Evolutionary conservation across 2,113 vertebrate species (phyloP).

Genomic region (Cichladusa arquata): DNA sequence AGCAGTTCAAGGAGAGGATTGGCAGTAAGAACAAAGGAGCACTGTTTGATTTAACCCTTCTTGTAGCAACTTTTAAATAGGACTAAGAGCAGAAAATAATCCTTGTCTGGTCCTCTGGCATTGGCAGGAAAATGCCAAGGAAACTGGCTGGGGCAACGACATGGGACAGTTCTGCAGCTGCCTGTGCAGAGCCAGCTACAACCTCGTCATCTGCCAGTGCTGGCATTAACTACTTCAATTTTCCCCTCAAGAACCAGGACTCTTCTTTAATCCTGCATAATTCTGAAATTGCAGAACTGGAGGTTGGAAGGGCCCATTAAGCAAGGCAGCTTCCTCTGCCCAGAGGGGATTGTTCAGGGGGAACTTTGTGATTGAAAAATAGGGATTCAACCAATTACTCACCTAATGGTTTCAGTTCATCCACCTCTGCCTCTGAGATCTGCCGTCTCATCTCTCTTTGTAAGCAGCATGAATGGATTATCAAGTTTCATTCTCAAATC

Average conservation of each 20-base stretch:
- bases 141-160: rapidly evolving
- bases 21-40: not conserved
- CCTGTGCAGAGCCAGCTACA: not conserved
- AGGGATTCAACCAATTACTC: not conserved
- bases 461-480: not conserved
- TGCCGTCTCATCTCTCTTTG: not conserved
- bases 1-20: not conserved
- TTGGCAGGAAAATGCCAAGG: not conserved
- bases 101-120: not conserved
- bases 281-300: not conserved
- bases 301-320: not conserved
- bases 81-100: not conserved
- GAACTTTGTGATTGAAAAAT: not conserved
- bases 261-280: not conserved
- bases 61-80: not conserved
- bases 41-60: not conserved
- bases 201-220: not conserved
- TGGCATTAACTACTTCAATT: not conserved
- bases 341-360: not conserved
- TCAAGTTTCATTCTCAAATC: not conserved
- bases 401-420: not conserved
- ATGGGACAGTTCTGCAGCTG: not conserved
- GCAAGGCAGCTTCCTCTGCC: not conserved
- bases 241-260: not conserved
- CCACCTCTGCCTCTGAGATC: not conserved